Base-by-base conservation (phyloP, 2,888 invertebrate species). In the Portevinia maculata region DNA sequence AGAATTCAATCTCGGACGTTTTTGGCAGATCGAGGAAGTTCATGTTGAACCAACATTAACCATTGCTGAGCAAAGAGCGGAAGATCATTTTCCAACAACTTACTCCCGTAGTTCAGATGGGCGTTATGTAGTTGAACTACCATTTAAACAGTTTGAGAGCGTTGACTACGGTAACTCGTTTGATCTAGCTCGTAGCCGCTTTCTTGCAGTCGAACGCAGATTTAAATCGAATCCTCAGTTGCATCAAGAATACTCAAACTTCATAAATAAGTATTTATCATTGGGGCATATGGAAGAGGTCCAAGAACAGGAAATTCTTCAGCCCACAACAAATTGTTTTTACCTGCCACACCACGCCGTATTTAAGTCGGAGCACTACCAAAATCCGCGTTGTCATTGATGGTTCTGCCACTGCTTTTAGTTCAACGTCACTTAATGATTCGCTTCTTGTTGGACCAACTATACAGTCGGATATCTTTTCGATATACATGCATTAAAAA, bases 201-300 rank as follows among this genome's bases (percentile, higher is more conserved):
- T 37, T 6, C 37, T 37, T 37, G 37, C 37, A 37, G n/a, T 37
- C 6, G 37, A 37, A 37, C n/a, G 37, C 5, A 24, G 24, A 24
- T 24, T 24, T 24, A 24, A 3, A 24, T 24, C 24, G 5, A 24
- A 24, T 37, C 37, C n/a, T n/a, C 11, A 13, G n/a, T 11, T n/a
- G 5, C 37, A 15, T 7, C n/a, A 15, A 7, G 37, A 13, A 37
- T 37, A 37, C 13, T n/a, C n/a, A 37, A n/a, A 37, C 6, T 37
- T 46, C n/a, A 24, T 46, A 1, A 46, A 46, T 46, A 21, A 46
- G 46, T 46, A 46, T 46, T 11, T 46, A 1, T 46, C 46, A 24
- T 24, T 46, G n/a, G 37, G 24, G 7, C 24, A 46, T n/a, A 46
- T 46, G n/a, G 24, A 46, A 24, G 7, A 46, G n/a, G 24, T 46